Conservation (phyloP, 2,888 invertebrate genomes). For the Caenorhabditis sp. region DNA sequence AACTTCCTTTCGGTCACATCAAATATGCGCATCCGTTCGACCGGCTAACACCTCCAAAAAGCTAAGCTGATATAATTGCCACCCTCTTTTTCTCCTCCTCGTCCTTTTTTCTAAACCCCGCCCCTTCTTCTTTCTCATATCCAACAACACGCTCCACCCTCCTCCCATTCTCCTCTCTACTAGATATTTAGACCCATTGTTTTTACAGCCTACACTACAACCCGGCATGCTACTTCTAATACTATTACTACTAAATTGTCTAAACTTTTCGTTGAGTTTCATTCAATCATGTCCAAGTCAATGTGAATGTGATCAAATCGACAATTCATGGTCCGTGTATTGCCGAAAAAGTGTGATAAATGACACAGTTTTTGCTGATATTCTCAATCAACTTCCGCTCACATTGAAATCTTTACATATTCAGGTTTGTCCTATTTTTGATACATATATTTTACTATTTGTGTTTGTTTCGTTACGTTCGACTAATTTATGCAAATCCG, state of each 20-base stretch:
- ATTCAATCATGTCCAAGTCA: constrained; percentile 45
- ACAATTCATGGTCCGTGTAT: constrained; percentile 50
- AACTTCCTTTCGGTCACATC: background rate
- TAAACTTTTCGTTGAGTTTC: constrained; percentile 2
- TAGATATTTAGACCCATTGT: background rate
- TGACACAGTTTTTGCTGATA: constrained; percentile 56
- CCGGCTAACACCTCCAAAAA: background rate
- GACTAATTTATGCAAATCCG: background rate
- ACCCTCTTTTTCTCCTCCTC: background rate
- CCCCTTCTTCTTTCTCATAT: background rate
- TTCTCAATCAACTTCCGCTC: constrained; percentile 58
- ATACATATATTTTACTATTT: background rate
- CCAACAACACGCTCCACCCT: background rate
- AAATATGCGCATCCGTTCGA: background rate
- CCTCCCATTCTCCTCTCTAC: background rate
- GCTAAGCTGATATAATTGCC: constrained; percentile 3
- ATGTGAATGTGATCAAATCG: constrained; percentile 62
- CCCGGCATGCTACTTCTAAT: constrained; percentile 5
- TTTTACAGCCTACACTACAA: background rate
- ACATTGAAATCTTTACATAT: constrained; percentile 68
- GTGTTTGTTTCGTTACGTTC: background rate
- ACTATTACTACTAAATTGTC: background rate
- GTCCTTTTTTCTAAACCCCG: background rate
- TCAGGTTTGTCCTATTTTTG: constrained; percentile 35
- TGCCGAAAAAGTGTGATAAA: constrained; percentile 63